phyloP scores from a whole-genome alignment of 37 sponge, comb jelly and placozoan species.

The Hexactinellida sp. region DNA sequence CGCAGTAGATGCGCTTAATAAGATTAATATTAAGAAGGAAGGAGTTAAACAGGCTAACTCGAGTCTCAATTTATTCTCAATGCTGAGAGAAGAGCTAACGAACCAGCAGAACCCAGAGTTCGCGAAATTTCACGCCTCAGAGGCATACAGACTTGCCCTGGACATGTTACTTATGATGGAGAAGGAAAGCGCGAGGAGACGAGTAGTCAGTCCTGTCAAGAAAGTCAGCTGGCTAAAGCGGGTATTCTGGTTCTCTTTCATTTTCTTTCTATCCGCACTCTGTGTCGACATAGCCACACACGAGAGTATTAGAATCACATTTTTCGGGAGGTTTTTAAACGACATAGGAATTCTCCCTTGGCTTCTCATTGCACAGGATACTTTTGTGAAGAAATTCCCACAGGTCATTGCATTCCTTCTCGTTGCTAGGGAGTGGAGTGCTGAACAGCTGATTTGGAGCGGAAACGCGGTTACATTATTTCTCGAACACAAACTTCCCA shows the following conservation, averaged over 20 bases:
- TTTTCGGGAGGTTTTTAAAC: not conserved
- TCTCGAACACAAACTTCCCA: not conserved
- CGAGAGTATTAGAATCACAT: not conserved
- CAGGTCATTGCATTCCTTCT: not conserved
- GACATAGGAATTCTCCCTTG: not conserved
- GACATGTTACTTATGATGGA: not conserved
- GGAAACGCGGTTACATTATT: not conserved
- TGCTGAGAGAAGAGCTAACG: not conserved
- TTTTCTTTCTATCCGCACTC: not conserved
- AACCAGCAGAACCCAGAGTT: not conserved
- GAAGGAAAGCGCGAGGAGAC: not conserved
- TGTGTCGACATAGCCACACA: not conserved
- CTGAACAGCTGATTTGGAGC: not conserved
- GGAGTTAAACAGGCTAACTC: not conserved
- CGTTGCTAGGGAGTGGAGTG: not conserved
- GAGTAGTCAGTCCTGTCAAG: not conserved
- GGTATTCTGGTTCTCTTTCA: not conserved
- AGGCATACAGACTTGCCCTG: not conserved
- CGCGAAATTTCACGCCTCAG: not conserved
- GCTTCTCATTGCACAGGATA: not conserved
- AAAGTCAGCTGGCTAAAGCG: not conserved
- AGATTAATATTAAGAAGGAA: slow-evolving; percentile 14
- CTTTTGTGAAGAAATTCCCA: not conserved
- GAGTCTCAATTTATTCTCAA: not conserved
- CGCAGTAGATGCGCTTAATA: not conserved